These are phyloP conservation scores for Margaritifera margaritifera DNA, from an alignment of 2,888 invertebrate genomes.

Conservation along the genomic window DNA sequence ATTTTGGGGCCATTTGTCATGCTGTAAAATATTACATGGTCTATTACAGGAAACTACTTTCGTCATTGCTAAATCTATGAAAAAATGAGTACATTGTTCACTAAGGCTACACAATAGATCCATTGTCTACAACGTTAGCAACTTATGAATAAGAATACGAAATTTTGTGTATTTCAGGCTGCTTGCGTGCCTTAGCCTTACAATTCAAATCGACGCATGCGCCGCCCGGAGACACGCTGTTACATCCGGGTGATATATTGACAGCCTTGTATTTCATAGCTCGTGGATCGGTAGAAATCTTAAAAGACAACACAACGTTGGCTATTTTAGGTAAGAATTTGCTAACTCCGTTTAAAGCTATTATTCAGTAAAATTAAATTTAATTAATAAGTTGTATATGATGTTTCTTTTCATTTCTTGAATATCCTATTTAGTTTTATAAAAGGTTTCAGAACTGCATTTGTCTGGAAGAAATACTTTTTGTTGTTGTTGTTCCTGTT, in stretches of 20 bases:
- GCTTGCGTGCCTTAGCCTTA: constrained; percentile 69
- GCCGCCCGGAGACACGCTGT: constrained; percentile 72
- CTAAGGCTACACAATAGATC: neutral
- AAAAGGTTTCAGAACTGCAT: neutral
- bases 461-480: no score
- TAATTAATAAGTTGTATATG: neutral
- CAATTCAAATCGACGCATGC: constrained; percentile 73
- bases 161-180: constrained; percentile 54
- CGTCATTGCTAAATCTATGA: neutral
- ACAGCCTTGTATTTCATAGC: constrained; percentile 72
- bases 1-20: no score
- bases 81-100: neutral
- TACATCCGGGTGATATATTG: constrained; percentile 73
- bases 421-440: neutral
- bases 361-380: neutral
- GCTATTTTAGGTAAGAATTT: constrained; percentile 68
- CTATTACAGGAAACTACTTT: neutral
- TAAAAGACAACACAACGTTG: constrained; percentile 71
- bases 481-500: no score
- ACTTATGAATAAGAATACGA: neutral
- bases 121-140: neutral
- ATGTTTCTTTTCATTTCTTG: neutral
- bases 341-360: neutral
- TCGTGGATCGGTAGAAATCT: constrained; percentile 71
- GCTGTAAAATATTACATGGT: no score